Base-by-base conservation (phyloP, 2,797 vertebrate species). In the Melanotaenia trifasciata region DNA sequence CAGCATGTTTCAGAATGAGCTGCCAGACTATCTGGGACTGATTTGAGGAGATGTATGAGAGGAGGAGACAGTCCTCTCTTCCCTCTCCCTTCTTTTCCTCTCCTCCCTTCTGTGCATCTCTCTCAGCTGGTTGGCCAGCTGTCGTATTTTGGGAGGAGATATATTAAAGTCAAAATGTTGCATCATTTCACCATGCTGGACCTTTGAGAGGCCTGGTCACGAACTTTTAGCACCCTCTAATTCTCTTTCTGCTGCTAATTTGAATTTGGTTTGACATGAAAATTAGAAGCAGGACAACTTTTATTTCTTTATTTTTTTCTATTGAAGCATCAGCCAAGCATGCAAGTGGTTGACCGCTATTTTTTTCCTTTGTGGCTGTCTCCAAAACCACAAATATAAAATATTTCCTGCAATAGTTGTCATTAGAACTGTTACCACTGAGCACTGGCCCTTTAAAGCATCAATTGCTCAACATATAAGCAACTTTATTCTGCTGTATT, bases 1-100 rank as follows among this genome's bases (percentile, higher is more conserved):
- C 80, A 72, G 83, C 78, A 85, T 84, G 85, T 88, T 72, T 78
- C 56, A 72, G 68, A 82, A 81, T 80, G 84, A 77, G 74, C 64
- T 87, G 87, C 89, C 87, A 90, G 74, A 72, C 20, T 64, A 56
- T 88, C 89, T 92, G 91, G 84, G 78, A 85, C 72, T 88, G 80
- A 90, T 91, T 90, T 90, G 75, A 83, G 64, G 81, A 84, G 78
- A 88, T 89, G 90, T 87, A 89, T 87, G 83, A 84, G 89, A 90
- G 90, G 92, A 90, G 88, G 92, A 89, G 88, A 85, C 72, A 56
- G 54, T 60, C 36, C 54, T 57, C 62, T 40, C 58, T 71, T 43
- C 47, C 58, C 58, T 65, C 35, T 59, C 51, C 54, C 33, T 33
- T 12, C 58, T 2, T 45, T 20, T 18, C 32, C 65, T 72, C 76